These are phyloP conservation scores for Pluvialis apricaria DNA, from an alignment of 2,113 vertebrate species.

Conservation along the genomic window DNA sequence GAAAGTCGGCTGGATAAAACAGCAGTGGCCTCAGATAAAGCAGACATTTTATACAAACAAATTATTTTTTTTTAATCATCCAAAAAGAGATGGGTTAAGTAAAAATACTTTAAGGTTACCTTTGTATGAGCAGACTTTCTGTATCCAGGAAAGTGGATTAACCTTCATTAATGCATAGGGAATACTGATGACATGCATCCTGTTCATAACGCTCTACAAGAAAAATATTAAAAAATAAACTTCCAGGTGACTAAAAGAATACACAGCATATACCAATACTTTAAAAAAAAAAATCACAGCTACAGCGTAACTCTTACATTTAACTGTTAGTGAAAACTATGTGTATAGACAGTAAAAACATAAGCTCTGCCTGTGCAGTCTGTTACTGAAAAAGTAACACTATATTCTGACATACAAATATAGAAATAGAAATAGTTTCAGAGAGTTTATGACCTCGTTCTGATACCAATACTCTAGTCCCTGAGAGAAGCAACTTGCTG, in stretches of 20 bases:
- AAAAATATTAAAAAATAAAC: neutral
- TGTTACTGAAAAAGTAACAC: neutral
- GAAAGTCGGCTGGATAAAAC: neutral
- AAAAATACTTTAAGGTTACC: conserved; percentile 67
- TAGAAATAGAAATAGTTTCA: neutral
- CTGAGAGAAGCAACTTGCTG: neutral
- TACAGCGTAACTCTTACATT: neutral
- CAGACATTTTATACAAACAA: neutral
- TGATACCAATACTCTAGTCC: neutral
- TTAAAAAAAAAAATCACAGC: neutral
- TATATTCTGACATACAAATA: neutral
- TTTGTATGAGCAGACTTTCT: conserved; percentile 94
- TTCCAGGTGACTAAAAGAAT: neutral
- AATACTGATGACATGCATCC: conserved; percentile 95
- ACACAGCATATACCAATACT: neutral
- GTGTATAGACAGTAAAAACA: neutral
- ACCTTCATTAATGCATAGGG: conserved; percentile 97
- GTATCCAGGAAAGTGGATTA: conserved; percentile 97
- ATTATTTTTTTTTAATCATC: neutral
- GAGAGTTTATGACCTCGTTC: neutral
- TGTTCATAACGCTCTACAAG: conserved; percentile 89
- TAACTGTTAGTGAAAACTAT: neutral
- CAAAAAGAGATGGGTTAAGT: neutral
- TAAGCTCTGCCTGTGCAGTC: neutral
- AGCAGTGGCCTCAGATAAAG: neutral